Evolutionary conservation across 2,113 vertebrate genomes (phyloP).

Genomic region (Salvelinus namaycush): DNA sequence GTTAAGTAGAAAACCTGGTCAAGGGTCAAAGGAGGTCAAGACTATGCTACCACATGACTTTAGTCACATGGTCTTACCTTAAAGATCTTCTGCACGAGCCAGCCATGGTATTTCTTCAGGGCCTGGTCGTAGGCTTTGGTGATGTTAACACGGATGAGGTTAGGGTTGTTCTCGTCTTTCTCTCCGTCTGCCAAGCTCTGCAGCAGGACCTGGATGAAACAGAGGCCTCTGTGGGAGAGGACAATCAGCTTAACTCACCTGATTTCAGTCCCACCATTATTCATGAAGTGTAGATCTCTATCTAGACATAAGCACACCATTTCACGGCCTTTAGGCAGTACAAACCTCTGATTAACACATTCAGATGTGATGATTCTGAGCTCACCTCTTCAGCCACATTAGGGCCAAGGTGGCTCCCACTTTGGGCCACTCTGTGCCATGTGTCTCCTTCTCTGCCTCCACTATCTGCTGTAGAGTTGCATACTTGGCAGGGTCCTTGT

Average conservation of each 20-base stretch:
- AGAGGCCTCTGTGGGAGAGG: slow-evolving; percentile 80
- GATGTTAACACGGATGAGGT: slow-evolving; percentile 88
- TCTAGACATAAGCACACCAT: background rate
- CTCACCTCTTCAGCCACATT: slow-evolving; percentile 97
- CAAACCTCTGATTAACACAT: background rate
- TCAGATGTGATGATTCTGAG: background rate
- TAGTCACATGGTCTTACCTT: slow-evolving; percentile 66
- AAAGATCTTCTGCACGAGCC: slow-evolving; percentile 92
- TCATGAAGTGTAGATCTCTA: background rate
- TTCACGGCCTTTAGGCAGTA: background rate
- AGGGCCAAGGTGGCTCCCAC: slow-evolving; percentile 87
- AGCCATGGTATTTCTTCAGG: slow-evolving; percentile 91
- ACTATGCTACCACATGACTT: background rate
- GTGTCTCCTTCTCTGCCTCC: slow-evolving; percentile 82
- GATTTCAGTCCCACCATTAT: background rate
- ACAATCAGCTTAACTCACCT: background rate
- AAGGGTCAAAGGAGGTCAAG: background rate
- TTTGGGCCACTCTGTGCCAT: slow-evolving; percentile 86
- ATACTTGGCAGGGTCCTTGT: slow-evolving; percentile 86
- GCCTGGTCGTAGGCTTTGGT: slow-evolving; percentile 91
- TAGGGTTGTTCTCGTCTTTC: slow-evolving; percentile 86
- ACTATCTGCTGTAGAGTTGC: slow-evolving; percentile 90
- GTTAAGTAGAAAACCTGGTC: background rate
- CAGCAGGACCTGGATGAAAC: slow-evolving; percentile 92
- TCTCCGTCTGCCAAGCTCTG: slow-evolving; percentile 93